Percentiles rank a stretch among this genome's conserved stretches.
Evolutionary conservation across 1,140 invertebrate genomes (phyloP).

Genomic region (Drosophila punjabiensis): DNA sequence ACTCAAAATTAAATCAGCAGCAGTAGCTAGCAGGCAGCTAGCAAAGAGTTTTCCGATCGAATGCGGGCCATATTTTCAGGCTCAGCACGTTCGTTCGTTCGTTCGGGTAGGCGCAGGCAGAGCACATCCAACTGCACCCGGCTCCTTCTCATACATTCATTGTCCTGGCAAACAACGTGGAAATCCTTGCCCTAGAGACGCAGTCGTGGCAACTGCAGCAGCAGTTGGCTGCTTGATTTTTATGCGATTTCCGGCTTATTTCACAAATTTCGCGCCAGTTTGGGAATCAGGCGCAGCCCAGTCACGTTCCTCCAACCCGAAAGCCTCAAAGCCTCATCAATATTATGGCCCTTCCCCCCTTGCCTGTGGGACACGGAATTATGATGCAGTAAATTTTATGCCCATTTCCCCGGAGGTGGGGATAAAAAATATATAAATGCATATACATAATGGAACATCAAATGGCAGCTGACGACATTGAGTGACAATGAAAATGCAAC

Average conservation of each 20-base stretch:
- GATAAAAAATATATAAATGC: conserved; percentile 27
- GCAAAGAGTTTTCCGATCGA: conserved; percentile 60
- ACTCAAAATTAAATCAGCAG: conserved; percentile 76
- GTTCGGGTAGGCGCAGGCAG: conserved; percentile 37
- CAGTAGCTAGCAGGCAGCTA: conserved; percentile 16
- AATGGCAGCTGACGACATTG: conserved; percentile 55
- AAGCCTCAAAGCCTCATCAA: conserved; percentile 53
- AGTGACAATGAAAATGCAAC: conserved; percentile 51
- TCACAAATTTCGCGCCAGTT: conserved; percentile 57
- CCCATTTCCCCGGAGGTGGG: conserved; percentile 17
- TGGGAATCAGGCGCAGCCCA: conserved; percentile 24
- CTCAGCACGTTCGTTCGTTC: conserved; percentile 54
- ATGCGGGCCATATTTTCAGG: conserved; percentile 70
- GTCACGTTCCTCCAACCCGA: conserved; percentile 37
- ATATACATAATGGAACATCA: conserved; percentile 29
- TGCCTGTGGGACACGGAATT: conserved; percentile 47
- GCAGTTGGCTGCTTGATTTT: conserved; percentile 62
- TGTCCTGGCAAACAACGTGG: conserved; percentile 45
- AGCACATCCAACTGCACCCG: conserved; percentile 7
- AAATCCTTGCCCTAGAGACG: conserved; percentile 36
- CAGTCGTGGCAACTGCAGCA: conserved; percentile 33
- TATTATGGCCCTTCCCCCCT: conserved; percentile 62
- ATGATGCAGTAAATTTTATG: conserved; percentile 70
- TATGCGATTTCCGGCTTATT: conserved; percentile 78
- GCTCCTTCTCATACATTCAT: conserved; percentile 13